Evolutionary conservation across 1,140 invertebrate species (phyloP), one percentile per base, ranked within the genome.

Genomic region (Scaptomyza montana): DNA sequence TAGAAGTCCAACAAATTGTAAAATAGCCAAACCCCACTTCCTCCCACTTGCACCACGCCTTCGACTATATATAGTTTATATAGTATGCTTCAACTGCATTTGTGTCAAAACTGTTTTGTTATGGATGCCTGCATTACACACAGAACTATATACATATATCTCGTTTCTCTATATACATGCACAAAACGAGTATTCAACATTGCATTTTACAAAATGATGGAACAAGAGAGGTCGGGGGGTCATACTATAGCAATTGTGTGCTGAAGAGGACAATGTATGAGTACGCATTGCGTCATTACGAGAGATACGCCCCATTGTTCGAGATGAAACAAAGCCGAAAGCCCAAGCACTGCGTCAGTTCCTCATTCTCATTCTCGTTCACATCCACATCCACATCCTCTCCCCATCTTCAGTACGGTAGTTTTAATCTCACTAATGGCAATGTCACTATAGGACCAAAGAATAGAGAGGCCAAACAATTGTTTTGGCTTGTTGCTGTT

Each of bases 341-440:
- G 72, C 49, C 54, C 33, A 65, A 64, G 57, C 66, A 61, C 70
- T 81, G 75, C 82, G 62, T 68, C 74, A 86, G 59, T 62, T 19
- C 25, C 45, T 46, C 28, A 28, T 30, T 9, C 13, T 28, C 9
- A n/a, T 30, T 9, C 13, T 28, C 9, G 8, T 12, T 8, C 16
- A 16, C 16, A 16, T 16, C 16, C 16, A 16, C 16, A 16, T 16
- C 16, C n/a, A 5, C 3, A 25, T 19, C 43, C 43, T 16, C 8
- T 6, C 7, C 16, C 2, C 9, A 4, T 21, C 36, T 33, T 2
- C 13, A 3, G 36, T 69, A 67, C 56, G 72, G 78, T 86, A 87
- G 82, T 87, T 87, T 87, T 87, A 87, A 87, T 87, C 84, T 89
- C 82, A 87, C 82, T 87, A 87, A 87, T 87, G 84, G 82, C 82